Base-by-base conservation (phyloP, 2,888 invertebrate genomes). In the Drosophila kokeensis region DNA sequence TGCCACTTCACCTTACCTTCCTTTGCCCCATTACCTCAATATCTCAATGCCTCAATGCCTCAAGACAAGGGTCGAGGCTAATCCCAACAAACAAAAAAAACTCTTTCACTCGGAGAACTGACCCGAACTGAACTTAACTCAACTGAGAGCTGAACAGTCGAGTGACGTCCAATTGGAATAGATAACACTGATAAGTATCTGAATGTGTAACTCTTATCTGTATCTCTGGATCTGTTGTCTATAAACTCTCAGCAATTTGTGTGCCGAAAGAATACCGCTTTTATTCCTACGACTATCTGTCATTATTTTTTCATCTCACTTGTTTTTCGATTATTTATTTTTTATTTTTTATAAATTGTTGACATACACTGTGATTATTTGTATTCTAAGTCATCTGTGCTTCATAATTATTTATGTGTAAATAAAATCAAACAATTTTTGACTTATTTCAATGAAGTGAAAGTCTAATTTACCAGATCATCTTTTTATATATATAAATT, bases 11-110 rank as follows among this genome's bases (percentile, higher is more conserved):
- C 24, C 45, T 45, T 45, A 24, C 21, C 24, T 45, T 45, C 24
- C 15, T 15, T 61, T 66, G 58, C 68, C 59, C 72, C 45, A 62
- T 65, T 62, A 76, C 57, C 50, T 32, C 53, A n/a, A n/a, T 58
- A 34, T 29, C 10, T 24, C 24, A n/a, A 69, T 29, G 29, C 15
- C 50, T 32, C 32, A 18, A n/a, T 60, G 42, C 32, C 6, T 40
- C 27, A n/a, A 67, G 61, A 68, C 36, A 45, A 75, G 68, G 64
- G 65, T 77, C 65, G 58, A 52, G 27, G 49, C 45, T 45, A 30
- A 52, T 59, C 30, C 45, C 24, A 49, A 11, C 13, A 24, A 49
- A 11, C 13, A 36, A 55, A 27, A 30, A 66, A 59, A 7, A 53
- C 53, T 21, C 24, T 49, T 49, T 42, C 38, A n/a, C 21, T 58